These are phyloP conservation scores for Hetaerina americana DNA, from an alignment of 1,140 invertebrate genomes.

Conservation along the genomic window DNA sequence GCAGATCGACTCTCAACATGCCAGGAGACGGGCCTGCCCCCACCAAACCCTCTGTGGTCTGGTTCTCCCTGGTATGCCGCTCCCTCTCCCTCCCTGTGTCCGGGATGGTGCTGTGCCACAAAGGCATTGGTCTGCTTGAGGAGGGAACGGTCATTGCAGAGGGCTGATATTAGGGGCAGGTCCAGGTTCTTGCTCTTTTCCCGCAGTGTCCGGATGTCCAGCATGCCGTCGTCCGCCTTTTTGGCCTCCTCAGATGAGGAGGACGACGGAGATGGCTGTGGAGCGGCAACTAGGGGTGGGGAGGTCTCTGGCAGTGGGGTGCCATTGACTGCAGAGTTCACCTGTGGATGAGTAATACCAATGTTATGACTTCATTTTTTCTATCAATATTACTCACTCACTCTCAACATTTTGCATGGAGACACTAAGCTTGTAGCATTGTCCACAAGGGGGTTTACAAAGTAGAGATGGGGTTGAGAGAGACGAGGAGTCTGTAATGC, in stretches of 20 bases:
- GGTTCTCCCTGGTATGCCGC: background rate
- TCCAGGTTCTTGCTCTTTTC: constrained; percentile 79
- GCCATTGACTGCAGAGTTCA: background rate
- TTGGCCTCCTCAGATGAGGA: background rate
- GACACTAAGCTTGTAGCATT: too few species aligned
- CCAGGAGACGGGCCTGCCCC: constrained; percentile 17
- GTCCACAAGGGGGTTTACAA: too few species aligned
- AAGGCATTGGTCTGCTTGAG: constrained; percentile 75
- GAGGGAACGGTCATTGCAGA: constrained; percentile 76
- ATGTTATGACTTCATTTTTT: too few species aligned
- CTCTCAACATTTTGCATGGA: too few species aligned
- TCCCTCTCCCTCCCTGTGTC: constrained; percentile 8
- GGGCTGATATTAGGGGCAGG: constrained; percentile 71
- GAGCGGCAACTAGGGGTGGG: background rate
- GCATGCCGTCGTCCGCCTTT: constrained; percentile 27
- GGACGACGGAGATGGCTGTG: background rate
- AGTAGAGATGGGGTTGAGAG: too few species aligned
- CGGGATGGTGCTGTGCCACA: constrained; percentile 47
- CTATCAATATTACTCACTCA: too few species aligned
- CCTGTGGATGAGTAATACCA: background rate
- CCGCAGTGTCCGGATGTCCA: constrained; percentile 65
- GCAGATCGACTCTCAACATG: constrained; percentile 15
- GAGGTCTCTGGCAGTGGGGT: background rate
- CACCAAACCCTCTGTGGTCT: background rate
- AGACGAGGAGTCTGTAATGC: too few species aligned